Evolutionary conservation across 2,888 invertebrate species (phyloP).

Genomic region (Oegoconia quadripuncta): DNA sequence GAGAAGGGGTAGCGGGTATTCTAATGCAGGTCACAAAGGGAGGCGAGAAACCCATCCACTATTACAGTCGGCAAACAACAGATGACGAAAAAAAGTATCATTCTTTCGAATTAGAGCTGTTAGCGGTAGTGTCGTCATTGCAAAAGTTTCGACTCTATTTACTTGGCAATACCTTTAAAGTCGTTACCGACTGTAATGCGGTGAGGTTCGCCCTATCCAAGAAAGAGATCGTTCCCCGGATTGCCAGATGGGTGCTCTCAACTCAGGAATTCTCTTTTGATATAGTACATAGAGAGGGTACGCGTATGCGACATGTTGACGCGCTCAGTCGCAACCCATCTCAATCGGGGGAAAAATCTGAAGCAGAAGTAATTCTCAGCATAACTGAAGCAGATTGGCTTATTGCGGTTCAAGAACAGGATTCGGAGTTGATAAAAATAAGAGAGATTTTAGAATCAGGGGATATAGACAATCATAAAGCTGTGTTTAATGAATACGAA

Average conservation of each 20-base stretch:
- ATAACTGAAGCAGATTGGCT: slow-evolving; percentile 25
- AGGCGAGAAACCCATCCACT: slow-evolving; percentile 30
- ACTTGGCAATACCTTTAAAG: slow-evolving; percentile 20
- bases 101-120: slow-evolving; percentile 40
- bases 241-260: slow-evolving; percentile 23
- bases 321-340: slow-evolving; percentile 20
- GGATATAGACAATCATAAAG: slow-evolving; percentile 20
- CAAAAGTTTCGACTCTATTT: slow-evolving; percentile 37
- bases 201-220: slow-evolving; percentile 21
- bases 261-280: slow-evolving; percentile 25
- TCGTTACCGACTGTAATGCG: slow-evolving; percentile 25
- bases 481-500: slow-evolving; percentile 25
- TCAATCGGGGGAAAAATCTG: slow-evolving; percentile 25
- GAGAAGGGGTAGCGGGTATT: slow-evolving; percentile 33
- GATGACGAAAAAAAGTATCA: slow-evolving; percentile 37
- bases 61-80: slow-evolving; percentile 36
- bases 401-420: slow-evolving; percentile 24
- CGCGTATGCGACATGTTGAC: slow-evolving; percentile 23
- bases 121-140: slow-evolving; percentile 34
- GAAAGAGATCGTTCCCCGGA: slow-evolving; percentile 27
- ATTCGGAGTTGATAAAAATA: slow-evolving; percentile 14
- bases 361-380: slow-evolving; percentile 18
- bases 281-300: slow-evolving; percentile 18
- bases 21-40: slow-evolving; percentile 27
- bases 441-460: slow-evolving; percentile 21